Evolutionary conservation across 2,113 vertebrate genomes (phyloP).

Genomic region (Speoplatyrhinus poulsoni): DNA sequence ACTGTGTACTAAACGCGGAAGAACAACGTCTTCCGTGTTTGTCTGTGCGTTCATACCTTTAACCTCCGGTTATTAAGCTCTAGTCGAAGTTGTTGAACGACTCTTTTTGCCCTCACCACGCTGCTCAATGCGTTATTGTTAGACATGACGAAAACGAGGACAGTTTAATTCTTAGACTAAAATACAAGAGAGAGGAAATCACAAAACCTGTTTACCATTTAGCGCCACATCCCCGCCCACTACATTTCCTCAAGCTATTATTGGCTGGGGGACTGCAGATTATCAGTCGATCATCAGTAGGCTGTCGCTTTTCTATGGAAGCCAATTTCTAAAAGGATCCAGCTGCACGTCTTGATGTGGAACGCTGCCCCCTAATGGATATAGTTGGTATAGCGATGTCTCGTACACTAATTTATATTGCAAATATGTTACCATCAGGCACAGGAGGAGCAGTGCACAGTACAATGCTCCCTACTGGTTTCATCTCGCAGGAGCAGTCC

Average conservation of each 20-base stretch:
- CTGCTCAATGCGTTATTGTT: conserved; percentile 78
- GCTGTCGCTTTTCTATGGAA: too few species aligned
- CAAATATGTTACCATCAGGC: too few species aligned
- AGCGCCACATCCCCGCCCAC: conserved; percentile 16
- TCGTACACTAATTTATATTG: too few species aligned
- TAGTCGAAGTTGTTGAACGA: conserved; percentile 76
- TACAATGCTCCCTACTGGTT: too few species aligned
- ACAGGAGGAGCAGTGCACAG: too few species aligned
- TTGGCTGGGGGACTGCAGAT: background rate
- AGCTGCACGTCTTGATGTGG: too few species aligned
- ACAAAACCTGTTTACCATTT: conserved; percentile 9
- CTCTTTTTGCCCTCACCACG: conserved; percentile 70
- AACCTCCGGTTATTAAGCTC: conserved; percentile 76
- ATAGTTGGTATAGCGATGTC: too few species aligned
- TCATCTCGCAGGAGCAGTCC: too few species aligned
- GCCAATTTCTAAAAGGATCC: too few species aligned
- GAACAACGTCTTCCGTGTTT: conserved; percentile 51
- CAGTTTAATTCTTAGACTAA: background rate
- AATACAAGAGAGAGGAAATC: conserved; percentile 32
- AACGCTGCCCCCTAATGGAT: too few species aligned
- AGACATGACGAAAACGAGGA: conserved; percentile 66
- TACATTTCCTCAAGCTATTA: background rate
- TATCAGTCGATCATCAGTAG: conserved; percentile 30
- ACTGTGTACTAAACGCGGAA: background rate
- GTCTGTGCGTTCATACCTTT: conserved; percentile 64